phyloP scores from a whole-genome alignment of 2,797 vertebrate species.

The Columba guinea region DNA sequence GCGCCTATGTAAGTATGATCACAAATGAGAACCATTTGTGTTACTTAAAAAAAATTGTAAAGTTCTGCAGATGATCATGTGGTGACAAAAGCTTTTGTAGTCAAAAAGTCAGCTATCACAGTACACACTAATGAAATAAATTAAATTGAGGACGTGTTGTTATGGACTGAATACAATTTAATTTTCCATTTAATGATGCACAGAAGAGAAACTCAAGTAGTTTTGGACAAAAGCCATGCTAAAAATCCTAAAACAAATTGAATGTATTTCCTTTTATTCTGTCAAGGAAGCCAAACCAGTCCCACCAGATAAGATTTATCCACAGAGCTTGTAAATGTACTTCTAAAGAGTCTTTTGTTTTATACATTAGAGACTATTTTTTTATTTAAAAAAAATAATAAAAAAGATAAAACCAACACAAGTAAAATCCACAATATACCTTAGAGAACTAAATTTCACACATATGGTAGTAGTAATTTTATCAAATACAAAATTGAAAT shows the following conservation, averaged over 20 bases:
- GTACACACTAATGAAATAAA: not conserved
- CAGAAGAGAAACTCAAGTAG: not conserved
- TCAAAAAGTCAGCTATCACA: not conserved
- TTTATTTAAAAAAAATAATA: not conserved
- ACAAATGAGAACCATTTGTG: not conserved
- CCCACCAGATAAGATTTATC: not conserved
- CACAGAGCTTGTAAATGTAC: not conserved
- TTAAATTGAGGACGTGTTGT: not conserved
- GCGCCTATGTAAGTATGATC: not conserved
- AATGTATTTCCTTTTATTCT: not conserved
- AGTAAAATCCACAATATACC: not conserved
- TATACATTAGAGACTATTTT: not conserved
- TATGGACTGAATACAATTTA: not conserved
- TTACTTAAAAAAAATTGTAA: not conserved
- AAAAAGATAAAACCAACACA: not conserved
- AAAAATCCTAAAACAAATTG: not conserved
- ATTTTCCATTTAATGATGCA: not conserved
- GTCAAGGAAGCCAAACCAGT: not conserved
- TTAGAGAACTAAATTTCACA: not conserved
- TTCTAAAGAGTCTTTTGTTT: not conserved
- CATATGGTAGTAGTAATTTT: not conserved
- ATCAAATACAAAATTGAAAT: not conserved
- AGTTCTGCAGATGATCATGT: not conserved
- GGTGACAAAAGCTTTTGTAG: not conserved
- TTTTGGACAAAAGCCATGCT: not conserved